These are phyloP conservation scores for Pachyrhynchus sulphureomaculatus DNA, from an alignment of 1,140 invertebrate species.

Conservation along the genomic window DNA sequence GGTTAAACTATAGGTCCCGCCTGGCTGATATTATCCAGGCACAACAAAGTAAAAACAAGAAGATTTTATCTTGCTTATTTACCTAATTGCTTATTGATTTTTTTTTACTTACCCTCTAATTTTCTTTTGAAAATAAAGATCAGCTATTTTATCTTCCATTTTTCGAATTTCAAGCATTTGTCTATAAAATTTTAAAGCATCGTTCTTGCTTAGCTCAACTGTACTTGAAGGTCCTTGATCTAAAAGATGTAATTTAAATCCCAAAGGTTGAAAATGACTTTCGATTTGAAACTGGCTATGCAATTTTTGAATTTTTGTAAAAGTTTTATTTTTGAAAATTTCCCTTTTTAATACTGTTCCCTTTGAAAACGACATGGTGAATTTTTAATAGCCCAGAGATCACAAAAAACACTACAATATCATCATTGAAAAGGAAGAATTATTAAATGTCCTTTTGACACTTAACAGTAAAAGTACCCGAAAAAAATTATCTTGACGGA, in stretches of 20 bases:
- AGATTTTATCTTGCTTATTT: neutral
- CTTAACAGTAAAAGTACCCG: too few species aligned
- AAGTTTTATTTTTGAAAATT: neutral
- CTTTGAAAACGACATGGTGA: neutral
- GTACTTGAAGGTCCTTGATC: conserved; percentile 67
- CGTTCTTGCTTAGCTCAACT: conserved; percentile 73
- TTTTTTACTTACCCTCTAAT: conserved; percentile 54
- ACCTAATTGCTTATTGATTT: neutral
- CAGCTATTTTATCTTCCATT: neutral
- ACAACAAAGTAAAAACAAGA: neutral
- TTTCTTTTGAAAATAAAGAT: conserved; percentile 55
- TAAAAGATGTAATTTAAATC: neutral
- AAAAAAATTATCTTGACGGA: too few species aligned
- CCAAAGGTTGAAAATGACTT: neutral
- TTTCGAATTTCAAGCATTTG: conserved; percentile 81
- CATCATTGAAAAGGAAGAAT: too few species aligned
- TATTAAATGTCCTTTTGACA: too few species aligned
- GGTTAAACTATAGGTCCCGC: too few species aligned
- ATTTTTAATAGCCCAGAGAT: too few species aligned
- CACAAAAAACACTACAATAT: too few species aligned
- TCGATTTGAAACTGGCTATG: neutral
- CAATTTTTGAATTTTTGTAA: neutral
- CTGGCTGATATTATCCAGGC: neutral
- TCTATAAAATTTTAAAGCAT: conserved; percentile 77
- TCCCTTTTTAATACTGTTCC: too few species aligned